Percentiles rank a stretch among this genome's conserved stretches.
These are phyloP conservation scores for Galeopterus variegatus DNA, from an alignment of 2,113 vertebrate species.

Conservation along the genomic window DNA sequence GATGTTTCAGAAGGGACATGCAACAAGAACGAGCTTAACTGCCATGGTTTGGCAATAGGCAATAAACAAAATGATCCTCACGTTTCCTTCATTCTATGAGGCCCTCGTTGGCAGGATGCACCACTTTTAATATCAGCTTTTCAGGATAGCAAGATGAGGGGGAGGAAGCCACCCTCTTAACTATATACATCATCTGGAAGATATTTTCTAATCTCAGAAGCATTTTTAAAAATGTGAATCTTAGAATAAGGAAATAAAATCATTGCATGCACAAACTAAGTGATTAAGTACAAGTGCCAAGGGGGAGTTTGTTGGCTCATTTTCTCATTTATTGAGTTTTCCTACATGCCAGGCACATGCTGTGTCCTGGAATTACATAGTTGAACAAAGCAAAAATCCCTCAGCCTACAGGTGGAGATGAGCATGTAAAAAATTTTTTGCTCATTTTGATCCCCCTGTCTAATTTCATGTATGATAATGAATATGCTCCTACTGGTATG, in stretches of 20 bases:
- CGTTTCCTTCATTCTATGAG: background rate
- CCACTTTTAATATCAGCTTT: background rate
- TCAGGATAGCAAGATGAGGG: background rate
- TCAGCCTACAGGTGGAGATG: background rate
- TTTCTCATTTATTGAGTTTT: background rate
- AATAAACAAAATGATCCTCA: background rate
- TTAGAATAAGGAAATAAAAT: background rate
- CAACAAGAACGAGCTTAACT: background rate
- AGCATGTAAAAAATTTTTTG: background rate
- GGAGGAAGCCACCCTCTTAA: background rate
- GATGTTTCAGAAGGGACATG: background rate
- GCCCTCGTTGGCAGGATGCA: background rate
- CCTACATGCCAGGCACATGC: background rate
- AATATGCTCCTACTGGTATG: background rate
- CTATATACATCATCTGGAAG: background rate
- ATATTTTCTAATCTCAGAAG: background rate
- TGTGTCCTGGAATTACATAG: background rate
- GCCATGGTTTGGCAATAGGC: background rate
- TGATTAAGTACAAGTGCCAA: background rate
- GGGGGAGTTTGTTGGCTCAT: background rate
- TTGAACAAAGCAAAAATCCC: background rate
- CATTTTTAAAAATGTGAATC: background rate
- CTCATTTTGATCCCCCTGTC: constrained; percentile 37
- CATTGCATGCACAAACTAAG: background rate
- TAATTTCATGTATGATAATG: constrained; percentile 62